These are phyloP conservation scores for Gymnocypris eckloni DNA, from an alignment of 2,797 vertebrate species.

Conservation along the genomic window DNA sequence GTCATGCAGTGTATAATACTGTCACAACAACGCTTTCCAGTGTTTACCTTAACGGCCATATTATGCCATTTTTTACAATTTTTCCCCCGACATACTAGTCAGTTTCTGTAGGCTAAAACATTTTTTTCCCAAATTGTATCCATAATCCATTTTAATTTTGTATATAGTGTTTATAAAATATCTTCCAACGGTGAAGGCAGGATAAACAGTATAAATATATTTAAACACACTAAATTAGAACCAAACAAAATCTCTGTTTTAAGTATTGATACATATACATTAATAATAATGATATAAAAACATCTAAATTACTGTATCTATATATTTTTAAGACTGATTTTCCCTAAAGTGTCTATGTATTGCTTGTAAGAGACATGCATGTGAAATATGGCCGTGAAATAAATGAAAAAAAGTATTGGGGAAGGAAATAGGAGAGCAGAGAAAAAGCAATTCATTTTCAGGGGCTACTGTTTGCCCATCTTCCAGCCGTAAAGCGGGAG, in stretches of 20 bases:
- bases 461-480: conserved; percentile 39
- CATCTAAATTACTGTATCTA: neutral
- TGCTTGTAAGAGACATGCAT: neutral
- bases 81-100: neutral
- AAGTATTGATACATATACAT: neutral
- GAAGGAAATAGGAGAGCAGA: conserved; percentile 66
- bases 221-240: neutral
- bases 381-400: conserved; percentile 1
- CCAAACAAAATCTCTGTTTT: neutral
- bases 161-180: too few relatives aligned
- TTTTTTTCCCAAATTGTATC: neutral
- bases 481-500: conserved; percentile 17
- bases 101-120: neutral
- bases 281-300: neutral
- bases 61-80: neutral
- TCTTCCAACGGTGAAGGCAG: too few relatives aligned
- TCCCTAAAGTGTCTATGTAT: neutral
- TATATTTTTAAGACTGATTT: neutral
- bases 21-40: neutral
- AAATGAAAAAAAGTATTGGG: neutral
- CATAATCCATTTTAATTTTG: too few relatives aligned
- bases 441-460: conserved; percentile 73
- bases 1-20: neutral
- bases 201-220: too few relatives aligned
- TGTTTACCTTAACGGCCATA: neutral